Evolutionary conservation across 92 coral and sea anemone species (phyloP).

Genomic region (Muricea muricata): DNA sequence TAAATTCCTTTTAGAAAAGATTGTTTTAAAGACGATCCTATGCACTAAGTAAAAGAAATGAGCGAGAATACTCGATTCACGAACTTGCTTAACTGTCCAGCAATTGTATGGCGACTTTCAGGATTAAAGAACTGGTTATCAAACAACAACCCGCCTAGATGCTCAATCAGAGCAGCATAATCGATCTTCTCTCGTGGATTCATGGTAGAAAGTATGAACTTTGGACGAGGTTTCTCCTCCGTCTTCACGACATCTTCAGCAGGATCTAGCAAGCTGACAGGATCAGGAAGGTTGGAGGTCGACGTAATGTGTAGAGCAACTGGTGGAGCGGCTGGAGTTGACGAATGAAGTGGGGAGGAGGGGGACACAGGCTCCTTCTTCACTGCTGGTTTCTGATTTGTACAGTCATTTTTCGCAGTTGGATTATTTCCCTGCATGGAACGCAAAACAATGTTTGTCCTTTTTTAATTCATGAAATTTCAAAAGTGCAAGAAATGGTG

Average conservation of each 20-base stretch:
- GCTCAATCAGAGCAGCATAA: conserved; percentile 87
- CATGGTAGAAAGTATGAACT: conserved; percentile 93
- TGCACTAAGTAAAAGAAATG: no score
- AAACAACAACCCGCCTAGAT: conserved; percentile 88
- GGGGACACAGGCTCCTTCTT: conserved; percentile 63
- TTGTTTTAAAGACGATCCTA: neutral
- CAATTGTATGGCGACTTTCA: conserved; percentile 85
- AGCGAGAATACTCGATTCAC: no score
- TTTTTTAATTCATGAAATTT: neutral
- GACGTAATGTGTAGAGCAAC: conserved; percentile 75
- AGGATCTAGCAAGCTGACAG: conserved; percentile 76
- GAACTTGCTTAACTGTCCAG: conserved; percentile 89
- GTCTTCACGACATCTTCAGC: conserved; percentile 40
- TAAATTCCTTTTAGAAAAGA: neutral
- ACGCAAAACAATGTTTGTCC: neutral
- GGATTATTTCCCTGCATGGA: conserved; percentile 6
- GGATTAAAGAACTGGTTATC: conserved; percentile 85
- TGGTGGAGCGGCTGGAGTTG: conserved; percentile 95
- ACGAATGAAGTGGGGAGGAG: conserved; percentile 69
- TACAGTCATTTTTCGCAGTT: conserved; percentile 3
- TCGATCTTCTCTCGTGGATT: conserved; percentile 91
- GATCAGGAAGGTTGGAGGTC: conserved; percentile 70
- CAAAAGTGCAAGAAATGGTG: neutral
- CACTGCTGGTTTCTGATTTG: conserved; percentile 7
- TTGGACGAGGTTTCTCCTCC: conserved; percentile 57